Evolutionary conservation across 2,888 invertebrate species (phyloP).

Genomic region (Oxytorus armatus): DNA sequence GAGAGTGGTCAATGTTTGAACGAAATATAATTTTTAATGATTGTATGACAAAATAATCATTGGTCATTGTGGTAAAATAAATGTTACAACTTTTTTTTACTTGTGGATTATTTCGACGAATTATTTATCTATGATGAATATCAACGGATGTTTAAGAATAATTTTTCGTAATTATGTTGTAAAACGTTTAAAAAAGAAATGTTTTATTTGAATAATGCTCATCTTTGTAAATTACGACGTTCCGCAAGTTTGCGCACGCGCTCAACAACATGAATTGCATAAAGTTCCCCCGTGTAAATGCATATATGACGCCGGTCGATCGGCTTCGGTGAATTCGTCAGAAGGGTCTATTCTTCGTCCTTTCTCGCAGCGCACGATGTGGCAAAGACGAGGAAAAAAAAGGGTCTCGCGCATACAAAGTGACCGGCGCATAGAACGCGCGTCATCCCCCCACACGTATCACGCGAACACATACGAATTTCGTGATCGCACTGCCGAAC

Average conservation of each 20-base stretch:
- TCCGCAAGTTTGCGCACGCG: slow-evolving; percentile 12
- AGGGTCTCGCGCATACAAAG: slow-evolving; percentile 48
- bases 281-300: slow-evolving; percentile 25
- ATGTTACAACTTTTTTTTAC: too few relatives aligned
- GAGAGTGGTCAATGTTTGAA: not conserved
- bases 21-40: not conserved
- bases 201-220: not conserved
- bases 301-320: slow-evolving; percentile 42
- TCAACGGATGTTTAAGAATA: not conserved
- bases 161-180: not conserved
- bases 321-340: slow-evolving; percentile 58
- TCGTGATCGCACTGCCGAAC: slow-evolving; percentile 53
- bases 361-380: slow-evolving; percentile 29
- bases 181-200: not conserved
- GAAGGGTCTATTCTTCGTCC: slow-evolving; percentile 52
- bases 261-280: slow-evolving; percentile 54
- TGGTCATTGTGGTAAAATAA: too few relatives aligned
- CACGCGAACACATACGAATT: slow-evolving; percentile 22
- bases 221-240: slow-evolving; percentile 8
- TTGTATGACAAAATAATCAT: not conserved
- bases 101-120: not conserved
- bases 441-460: slow-evolving; percentile 31
- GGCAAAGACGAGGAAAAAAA: not conserved
- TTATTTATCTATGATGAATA: not conserved
- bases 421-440: slow-evolving; percentile 44